These are phyloP conservation scores for Epizoanthus rinbou DNA, from an alignment of 92 coral and sea anemone species.

Conservation along the genomic window DNA sequence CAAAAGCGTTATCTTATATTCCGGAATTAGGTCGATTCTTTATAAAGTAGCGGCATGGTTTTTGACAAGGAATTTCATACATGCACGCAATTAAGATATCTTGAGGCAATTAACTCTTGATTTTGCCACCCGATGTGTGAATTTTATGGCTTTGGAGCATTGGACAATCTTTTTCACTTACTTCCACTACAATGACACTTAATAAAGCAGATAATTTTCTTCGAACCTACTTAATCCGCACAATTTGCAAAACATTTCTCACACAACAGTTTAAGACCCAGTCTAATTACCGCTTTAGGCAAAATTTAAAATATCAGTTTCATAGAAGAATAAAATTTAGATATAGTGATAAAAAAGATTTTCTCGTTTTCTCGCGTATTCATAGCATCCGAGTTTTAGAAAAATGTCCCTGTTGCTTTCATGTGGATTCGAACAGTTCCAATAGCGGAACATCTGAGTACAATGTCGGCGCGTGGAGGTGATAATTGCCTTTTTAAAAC, in stretches of 20 bases:
- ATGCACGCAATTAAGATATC: background rate
- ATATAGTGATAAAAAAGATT: background rate
- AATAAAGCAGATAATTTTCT: background rate
- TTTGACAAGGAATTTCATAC: slow-evolving; percentile 5
- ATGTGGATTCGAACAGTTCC: background rate
- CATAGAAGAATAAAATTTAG: background rate
- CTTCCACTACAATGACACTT: slow-evolving; percentile 2
- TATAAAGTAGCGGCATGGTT: too few species aligned
- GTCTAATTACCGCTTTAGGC: too few species aligned
- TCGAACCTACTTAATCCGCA: background rate
- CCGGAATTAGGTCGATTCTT: background rate
- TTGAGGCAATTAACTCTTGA: background rate
- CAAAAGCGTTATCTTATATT: background rate
- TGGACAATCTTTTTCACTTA: background rate
- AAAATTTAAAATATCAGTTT: background rate
- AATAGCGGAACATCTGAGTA: background rate
- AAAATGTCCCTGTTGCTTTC: background rate
- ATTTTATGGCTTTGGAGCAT: background rate
- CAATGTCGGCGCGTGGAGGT: slow-evolving; percentile 39
- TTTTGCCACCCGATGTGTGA: slow-evolving; percentile 1
- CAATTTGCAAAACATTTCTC: too few species aligned
- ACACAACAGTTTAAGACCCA: too few species aligned
- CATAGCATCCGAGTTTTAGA: background rate
- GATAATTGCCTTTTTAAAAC: slow-evolving; percentile 34
- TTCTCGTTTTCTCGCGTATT: background rate